Base-by-base conservation (phyloP, 2,888 invertebrate species). In the Zeuzera pyrina region DNA sequence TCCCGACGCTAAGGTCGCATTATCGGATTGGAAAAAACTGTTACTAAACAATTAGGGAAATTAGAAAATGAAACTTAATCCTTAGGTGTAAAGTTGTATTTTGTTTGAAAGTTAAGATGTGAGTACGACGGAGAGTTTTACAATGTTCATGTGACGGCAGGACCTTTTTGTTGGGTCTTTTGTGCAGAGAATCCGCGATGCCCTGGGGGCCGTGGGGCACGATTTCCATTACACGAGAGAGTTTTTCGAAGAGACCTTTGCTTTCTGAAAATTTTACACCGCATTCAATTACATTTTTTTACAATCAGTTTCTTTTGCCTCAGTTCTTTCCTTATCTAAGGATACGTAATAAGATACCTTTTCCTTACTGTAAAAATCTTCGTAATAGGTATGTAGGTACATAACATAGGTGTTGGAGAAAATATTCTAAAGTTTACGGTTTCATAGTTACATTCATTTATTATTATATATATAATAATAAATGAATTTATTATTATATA, bases 1-100 rank as follows among this genome's bases (percentile, higher is more conserved):
- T 79, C 78, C 76, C 72, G 70, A 62, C 74, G 69, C 76, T 77
- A 79, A 78, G 77, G 77, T 78, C 73, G 74, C 77, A 79, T 81
- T 81, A 81, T 79, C 78, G 74, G 74, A 81, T 78, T 77, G 78
- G 73, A 77, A 78, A 77, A 78, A 79, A 79, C 74, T 69, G 73
- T 77, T 72, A 68, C 69, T 65, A 61, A 66, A 70, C 55, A 60
- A 52, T 48, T 39, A 41, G 30, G 35, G 21, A 12, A 25, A 21
- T 35, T 40, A 45, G 40, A 71, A 73, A 74, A 54, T 61, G 47
- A 43, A 49, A 46, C 64, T 65, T 71, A 61, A 36, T 30, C 2
- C 22, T 25, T 12, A 15, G 43, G 38, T 30, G 36, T 54, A 69
- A 55, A 65, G 68, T 61, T 50, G 52, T 44, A 49, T 62, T 61